Percentiles rank a stretch among this genome's conserved stretches.
Conservation (phyloP, 1,140 invertebrate genomes). For the Heterodera schachtii region DNA sequence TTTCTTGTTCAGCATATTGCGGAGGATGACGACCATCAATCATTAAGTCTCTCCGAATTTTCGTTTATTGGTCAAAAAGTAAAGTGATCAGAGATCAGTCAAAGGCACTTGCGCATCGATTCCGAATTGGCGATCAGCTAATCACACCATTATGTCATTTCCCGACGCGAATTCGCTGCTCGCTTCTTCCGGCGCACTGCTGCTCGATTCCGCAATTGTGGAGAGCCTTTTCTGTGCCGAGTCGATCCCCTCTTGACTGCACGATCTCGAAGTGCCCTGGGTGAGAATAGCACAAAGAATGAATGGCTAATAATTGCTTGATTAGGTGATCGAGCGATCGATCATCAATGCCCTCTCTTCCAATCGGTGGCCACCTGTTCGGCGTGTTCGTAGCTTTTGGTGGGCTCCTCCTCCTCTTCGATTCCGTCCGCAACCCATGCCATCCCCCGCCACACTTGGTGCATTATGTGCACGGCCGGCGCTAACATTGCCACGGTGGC, state of each 20-base stretch:
- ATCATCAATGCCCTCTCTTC: not conserved
- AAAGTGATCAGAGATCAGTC: conserved; percentile 1
- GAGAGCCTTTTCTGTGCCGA: conserved; percentile 51
- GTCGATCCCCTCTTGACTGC: conserved; percentile 42
- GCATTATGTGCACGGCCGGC: conserved; percentile 65
- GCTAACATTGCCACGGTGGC: conserved; percentile 65
- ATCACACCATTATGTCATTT: conserved; percentile 55
- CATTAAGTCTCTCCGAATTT: no score
- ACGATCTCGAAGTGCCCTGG: conserved; percentile 35
- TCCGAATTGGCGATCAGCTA: not conserved
- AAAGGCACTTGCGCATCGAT: not conserved
- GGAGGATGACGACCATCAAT: no score
- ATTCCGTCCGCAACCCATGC: conserved; percentile 66
- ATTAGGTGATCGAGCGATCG: no score
- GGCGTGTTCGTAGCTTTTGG: conserved; percentile 53
- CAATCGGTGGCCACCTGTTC: conserved; percentile 47
- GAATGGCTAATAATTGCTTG: not conserved
- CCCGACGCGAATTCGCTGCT: conserved; percentile 60
- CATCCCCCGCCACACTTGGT: conserved; percentile 65
- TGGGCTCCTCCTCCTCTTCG: conserved; percentile 60
- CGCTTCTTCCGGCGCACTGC: conserved; percentile 54
- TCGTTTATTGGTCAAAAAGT: not conserved
- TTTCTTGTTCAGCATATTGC: no score
- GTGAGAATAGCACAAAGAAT: conserved; percentile 1
- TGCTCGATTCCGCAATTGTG: conserved; percentile 58